A percentile compares a stretch with the other conserved stretches of the same genome.
Evolutionary conservation across 1,140 invertebrate species (phyloP).

Genomic region (Paralvinella palmiformis): DNA sequence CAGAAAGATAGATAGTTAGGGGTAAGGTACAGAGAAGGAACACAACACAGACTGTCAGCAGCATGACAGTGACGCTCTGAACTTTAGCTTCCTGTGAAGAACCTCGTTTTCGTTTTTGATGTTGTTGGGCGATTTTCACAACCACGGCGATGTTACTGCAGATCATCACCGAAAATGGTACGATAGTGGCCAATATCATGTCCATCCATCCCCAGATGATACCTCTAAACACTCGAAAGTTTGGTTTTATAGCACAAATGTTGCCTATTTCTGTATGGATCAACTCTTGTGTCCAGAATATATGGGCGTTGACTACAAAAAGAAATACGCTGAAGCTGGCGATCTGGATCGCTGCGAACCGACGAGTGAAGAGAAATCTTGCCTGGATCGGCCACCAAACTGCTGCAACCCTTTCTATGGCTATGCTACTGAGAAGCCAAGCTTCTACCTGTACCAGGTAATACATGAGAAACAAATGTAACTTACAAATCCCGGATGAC

Average conservation of each 20-base stretch:
- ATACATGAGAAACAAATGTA: constrained; percentile 13
- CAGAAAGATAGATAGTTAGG: constrained; percentile 29
- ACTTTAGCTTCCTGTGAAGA: background rate
- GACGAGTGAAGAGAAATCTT: background rate
- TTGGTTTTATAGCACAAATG: background rate
- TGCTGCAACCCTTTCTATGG: constrained; percentile 25
- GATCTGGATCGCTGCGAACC: background rate
- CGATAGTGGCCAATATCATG: background rate
- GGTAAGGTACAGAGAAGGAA: constrained; percentile 33
- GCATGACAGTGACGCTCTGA: background rate
- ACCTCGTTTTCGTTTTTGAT: background rate
- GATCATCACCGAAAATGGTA: constrained; percentile 14
- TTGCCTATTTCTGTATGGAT: background rate
- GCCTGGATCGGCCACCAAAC: constrained; percentile 20
- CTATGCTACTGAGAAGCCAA: constrained; percentile 24
- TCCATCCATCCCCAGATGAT: constrained; percentile 1
- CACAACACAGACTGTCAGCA: constrained; percentile 25
- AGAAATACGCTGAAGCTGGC: background rate
- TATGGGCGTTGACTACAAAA: background rate
- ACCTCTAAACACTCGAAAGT: background rate
- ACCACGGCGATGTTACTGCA: constrained; percentile 14
- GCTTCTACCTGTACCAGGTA: background rate
- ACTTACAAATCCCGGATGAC: constrained; percentile 2
- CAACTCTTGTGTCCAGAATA: background rate
- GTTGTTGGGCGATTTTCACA: background rate